These are phyloP conservation scores for Aphis gossypii DNA, from an alignment of 1,140 invertebrate species.

Conservation along the genomic window DNA sequence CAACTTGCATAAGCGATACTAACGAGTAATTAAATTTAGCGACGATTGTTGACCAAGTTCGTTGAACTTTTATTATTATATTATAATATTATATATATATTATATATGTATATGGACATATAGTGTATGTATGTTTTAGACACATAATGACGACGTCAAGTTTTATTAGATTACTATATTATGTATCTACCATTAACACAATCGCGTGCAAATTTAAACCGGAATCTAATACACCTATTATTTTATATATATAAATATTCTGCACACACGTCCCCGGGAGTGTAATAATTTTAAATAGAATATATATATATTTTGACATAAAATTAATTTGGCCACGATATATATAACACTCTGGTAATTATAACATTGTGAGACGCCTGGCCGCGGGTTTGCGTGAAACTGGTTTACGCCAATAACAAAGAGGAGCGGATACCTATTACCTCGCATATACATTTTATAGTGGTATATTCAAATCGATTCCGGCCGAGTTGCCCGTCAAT, in stretches of 20 bases:
- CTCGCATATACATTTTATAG: not conserved
- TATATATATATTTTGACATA: slow-evolving; percentile 15
- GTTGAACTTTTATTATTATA: not conserved
- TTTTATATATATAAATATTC: not conserved
- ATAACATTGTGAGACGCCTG: not conserved
- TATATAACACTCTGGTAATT: not conserved
- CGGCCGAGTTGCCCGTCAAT: not conserved
- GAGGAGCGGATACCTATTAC: not conserved
- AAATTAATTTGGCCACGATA: slow-evolving; percentile 10
- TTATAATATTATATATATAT: not conserved
- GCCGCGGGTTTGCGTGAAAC: not conserved
- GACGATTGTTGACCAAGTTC: not conserved
- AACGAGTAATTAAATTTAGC: not conserved
- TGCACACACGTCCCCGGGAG: not conserved
- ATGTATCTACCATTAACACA: not conserved
- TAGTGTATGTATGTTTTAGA: not conserved
- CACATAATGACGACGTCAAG: slow-evolving; percentile 18
- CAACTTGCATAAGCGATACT: too few species aligned
- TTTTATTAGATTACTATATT: not conserved
- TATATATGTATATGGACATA: not conserved
- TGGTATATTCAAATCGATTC: not conserved
- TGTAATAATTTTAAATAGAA: not conserved
- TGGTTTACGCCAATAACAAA: slow-evolving; percentile 11
- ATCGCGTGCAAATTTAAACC: not conserved
- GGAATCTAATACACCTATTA: not conserved